Conservation (phyloP, 2,113 vertebrate species). For the Oncorhynchus gorbuscha region DNA sequence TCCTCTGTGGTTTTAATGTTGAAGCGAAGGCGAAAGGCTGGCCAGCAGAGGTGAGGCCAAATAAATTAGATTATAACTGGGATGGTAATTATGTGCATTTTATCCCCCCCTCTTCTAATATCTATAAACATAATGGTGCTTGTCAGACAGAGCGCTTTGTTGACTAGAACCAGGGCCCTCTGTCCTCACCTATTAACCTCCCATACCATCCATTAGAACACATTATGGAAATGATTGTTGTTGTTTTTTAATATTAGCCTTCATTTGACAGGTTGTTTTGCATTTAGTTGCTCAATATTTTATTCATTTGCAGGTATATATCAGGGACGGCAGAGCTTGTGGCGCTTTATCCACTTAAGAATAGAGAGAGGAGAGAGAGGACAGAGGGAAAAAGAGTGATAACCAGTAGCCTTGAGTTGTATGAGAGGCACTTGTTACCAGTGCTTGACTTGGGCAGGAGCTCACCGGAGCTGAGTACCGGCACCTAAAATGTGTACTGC, state of each 20-base stretch:
- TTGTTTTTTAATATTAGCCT: conserved; percentile 55
- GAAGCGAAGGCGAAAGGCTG: conserved; percentile 59
- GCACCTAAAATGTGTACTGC: too few species aligned
- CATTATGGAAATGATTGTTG: conserved; percentile 77
- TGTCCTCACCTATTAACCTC: conserved; percentile 68
- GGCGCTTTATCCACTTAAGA: too few species aligned
- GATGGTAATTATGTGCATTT: conserved; percentile 79
- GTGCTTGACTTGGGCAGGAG: too few species aligned
- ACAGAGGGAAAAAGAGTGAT: too few species aligned
- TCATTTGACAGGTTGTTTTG: conserved; percentile 31
- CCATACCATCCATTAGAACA: conserved; percentile 73
- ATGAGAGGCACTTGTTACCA: too few species aligned
- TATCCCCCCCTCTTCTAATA: conserved; percentile 69
- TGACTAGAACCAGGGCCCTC: conserved; percentile 72
- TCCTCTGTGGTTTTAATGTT: conserved; percentile 55
- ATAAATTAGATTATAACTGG: conserved; percentile 78
- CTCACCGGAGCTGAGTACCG: too few species aligned
- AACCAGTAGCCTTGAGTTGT: too few species aligned
- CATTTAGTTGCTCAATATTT: too few species aligned
- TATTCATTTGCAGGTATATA: neutral
- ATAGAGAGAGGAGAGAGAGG: too few species aligned
- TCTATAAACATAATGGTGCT: conserved; percentile 72
- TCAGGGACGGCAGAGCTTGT: too few species aligned
- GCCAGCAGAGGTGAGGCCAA: conserved; percentile 61
- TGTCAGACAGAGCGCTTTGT: conserved; percentile 72